phyloP scores from a whole-genome alignment of 2,113 vertebrate genomes.

The Brevimyrus niger region DNA sequence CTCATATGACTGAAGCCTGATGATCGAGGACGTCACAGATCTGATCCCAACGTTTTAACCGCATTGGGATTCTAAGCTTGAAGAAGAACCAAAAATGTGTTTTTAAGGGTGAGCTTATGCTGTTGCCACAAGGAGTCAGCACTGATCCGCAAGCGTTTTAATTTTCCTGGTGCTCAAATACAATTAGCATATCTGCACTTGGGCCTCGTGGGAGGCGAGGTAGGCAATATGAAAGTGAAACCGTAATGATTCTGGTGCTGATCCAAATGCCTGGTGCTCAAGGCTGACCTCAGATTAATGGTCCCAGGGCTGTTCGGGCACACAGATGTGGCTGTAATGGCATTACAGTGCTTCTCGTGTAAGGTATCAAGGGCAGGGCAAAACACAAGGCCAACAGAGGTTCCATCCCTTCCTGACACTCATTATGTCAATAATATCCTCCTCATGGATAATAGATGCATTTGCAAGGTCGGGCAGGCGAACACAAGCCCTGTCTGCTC shows the following conservation, averaged over 20 bases:
- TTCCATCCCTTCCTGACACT: background rate
- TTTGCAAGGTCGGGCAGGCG: background rate
- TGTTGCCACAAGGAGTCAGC: background rate
- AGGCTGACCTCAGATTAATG: background rate
- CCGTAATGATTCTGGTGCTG: background rate
- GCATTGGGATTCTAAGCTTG: background rate
- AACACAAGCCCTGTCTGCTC: background rate
- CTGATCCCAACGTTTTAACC: background rate
- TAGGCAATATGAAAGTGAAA: background rate
- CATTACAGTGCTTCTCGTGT: background rate
- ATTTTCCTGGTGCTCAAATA: background rate
- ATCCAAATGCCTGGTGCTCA: background rate
- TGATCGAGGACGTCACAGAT: conserved; percentile 8
- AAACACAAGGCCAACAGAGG: background rate
- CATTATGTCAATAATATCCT: background rate
- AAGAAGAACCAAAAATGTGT: background rate
- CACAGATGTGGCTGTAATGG: background rate
- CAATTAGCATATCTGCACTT: background rate
- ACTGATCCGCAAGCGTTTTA: background rate
- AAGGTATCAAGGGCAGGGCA: background rate
- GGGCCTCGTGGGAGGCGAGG: background rate
- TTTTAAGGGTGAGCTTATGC: background rate
- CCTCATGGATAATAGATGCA: background rate
- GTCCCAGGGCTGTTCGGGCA: background rate
- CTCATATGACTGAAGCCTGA: background rate